These are phyloP conservation scores for Bombyx mori DNA, from an alignment of 1,140 invertebrate species.

Conservation along the genomic window ASM3026992v2 NC_085121.1:3003001-3003500, in stretches of 20 bases:
- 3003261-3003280: slow-evolving; percentile 38
- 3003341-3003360: slow-evolving; percentile 58
- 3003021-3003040: slow-evolving; percentile 47
- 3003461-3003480: slow-evolving; percentile 7
- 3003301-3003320: slow-evolving; percentile 52
- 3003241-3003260: slow-evolving; percentile 27
- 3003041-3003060: slow-evolving; percentile 64
- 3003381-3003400: slow-evolving; percentile 51
- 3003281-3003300: slow-evolving; percentile 47
- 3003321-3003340: slow-evolving; percentile 66
- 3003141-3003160: slow-evolving; percentile 52
- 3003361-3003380: slow-evolving; percentile 71
- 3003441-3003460: slow-evolving; percentile 25
- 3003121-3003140: slow-evolving; percentile 58
- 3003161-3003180: slow-evolving; percentile 55
- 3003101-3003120: slow-evolving; percentile 60
- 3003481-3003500: slow-evolving; percentile 17
- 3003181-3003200: slow-evolving; percentile 54
- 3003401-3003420: slow-evolving; percentile 44
- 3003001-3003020: slow-evolving; percentile 57
- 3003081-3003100: slow-evolving; percentile 67
- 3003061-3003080: slow-evolving; percentile 67
- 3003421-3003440: slow-evolving; percentile 61
- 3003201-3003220: slow-evolving; percentile 44
- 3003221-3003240: slow-evolving; percentile 41